A percentile compares a stretch with the other conserved stretches of the same genome.
These are phyloP conservation scores for Cavia porcellus DNA, from an alignment of 2,113 vertebrate species.

Conservation along the genomic window DNA sequence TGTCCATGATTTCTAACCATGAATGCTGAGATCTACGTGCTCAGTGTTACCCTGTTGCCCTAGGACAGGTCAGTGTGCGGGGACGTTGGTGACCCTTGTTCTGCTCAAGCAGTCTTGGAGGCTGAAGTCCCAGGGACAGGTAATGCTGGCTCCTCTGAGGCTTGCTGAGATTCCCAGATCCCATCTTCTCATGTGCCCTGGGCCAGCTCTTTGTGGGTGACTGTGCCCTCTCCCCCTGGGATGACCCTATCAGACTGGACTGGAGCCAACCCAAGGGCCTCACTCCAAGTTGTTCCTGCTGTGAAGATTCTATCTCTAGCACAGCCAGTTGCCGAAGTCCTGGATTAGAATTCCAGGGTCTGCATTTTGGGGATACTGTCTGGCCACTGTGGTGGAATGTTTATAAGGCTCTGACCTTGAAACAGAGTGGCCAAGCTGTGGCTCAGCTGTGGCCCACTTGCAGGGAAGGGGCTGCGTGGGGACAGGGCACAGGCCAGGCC, in stretches of 20 bases:
- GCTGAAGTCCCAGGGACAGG: rapidly evolving
- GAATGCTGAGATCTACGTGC: rapidly evolving
- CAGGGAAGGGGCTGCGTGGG: rapidly evolving
- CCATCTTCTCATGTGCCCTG: rapidly evolving
- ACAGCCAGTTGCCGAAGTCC: rapidly evolving
- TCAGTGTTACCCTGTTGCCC: background rate
- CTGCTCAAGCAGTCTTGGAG: rapidly evolving
- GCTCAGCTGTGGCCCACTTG: too few species aligned
- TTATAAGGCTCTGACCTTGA: background rate
- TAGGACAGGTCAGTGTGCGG: rapidly evolving
- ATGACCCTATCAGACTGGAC: background rate
- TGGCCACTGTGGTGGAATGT: background rate
- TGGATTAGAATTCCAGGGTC: background rate
- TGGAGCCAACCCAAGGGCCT: background rate
- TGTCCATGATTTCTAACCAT: rapidly evolving
- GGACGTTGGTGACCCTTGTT: rapidly evolving
- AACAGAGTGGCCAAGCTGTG: rapidly evolving
- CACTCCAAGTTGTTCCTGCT: rapidly evolving
- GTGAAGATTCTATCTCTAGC: background rate
- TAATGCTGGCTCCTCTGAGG: rapidly evolving
- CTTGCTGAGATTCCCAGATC: rapidly evolving
- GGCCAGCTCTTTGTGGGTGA: rapidly evolving
- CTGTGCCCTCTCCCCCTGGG: background rate
- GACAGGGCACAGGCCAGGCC: background rate
- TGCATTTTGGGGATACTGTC: background rate